A percentile compares a stretch with the other conserved stretches of the same genome.
These are phyloP conservation scores for Caenorhabditis sp. DNA, from an alignment of 2,888 invertebrate species.

Conservation along the genomic window DNA sequence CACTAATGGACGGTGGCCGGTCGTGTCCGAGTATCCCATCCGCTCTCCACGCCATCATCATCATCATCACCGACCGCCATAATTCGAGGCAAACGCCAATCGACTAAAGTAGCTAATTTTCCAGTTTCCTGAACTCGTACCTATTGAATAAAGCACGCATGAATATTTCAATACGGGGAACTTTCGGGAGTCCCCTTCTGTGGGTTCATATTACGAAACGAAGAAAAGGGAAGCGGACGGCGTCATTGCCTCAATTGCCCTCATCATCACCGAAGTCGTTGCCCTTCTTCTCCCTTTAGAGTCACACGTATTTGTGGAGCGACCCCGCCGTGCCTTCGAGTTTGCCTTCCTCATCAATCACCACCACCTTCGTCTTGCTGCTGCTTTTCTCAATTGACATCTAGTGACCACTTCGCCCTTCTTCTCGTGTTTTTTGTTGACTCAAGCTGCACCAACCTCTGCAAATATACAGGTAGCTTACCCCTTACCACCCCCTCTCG, in stretches of 20 bases:
- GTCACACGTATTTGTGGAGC: slow-evolving; percentile 45
- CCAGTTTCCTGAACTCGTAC: slow-evolving; percentile 42
- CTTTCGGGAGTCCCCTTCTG: slow-evolving; percentile 18
- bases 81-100: background rate
- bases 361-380: slow-evolving; percentile 33
- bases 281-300: slow-evolving; percentile 1
- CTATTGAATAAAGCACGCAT: slow-evolving; percentile 32
- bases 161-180: slow-evolving; percentile 41
- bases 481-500: background rate
- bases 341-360: slow-evolving; percentile 51
- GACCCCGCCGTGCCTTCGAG: slow-evolving; percentile 7
- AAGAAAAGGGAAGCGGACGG: no score
- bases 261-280: slow-evolving; percentile 26
- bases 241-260: slow-evolving; percentile 23
- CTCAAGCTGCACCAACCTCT: slow-evolving; percentile 24
- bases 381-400: slow-evolving; percentile 45
- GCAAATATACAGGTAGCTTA: slow-evolving; percentile 36
- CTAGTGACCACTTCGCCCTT: slow-evolving; percentile 41
- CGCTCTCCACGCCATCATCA: slow-evolving; percentile 8
- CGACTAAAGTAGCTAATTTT: slow-evolving; percentile 40
- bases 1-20: slow-evolving; percentile 41
- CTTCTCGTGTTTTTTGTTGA: slow-evolving; percentile 22
- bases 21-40: slow-evolving; percentile 4
- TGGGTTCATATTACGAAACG: slow-evolving; percentile 36
- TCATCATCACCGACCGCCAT: slow-evolving; percentile 3